A percentile compares a stretch with the other conserved stretches of the same genome.
Evolutionary conservation across 2,888 invertebrate species (phyloP).

Genomic region (Pseudanteris insignis): DNA sequence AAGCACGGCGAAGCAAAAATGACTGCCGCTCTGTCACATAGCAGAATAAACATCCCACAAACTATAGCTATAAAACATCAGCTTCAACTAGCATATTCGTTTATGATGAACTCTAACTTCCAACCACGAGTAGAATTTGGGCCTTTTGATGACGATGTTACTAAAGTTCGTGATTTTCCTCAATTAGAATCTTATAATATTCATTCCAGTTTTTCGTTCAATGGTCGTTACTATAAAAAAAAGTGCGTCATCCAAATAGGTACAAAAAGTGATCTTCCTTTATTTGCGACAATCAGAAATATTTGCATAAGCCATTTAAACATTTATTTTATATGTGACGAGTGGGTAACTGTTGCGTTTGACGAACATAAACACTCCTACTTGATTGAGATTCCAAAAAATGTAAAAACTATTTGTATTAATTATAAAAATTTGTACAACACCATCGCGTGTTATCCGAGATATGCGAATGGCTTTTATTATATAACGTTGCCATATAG

Average conservation of each 20-base stretch:
- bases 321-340: conserved; percentile 1
- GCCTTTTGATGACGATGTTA: conserved; percentile 1
- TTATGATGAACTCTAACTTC: conserved; percentile 1
- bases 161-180: conserved; percentile 4
- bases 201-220: conserved; percentile 1
- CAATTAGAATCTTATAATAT: conserved; percentile 2
- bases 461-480: conserved; percentile 3
- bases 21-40: conserved; percentile 5
- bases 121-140: conserved; percentile 2
- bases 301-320: not conserved
- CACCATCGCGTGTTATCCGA: not conserved
- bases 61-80: conserved; percentile 16
- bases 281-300: not conserved
- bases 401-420: conserved; percentile 1
- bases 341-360: conserved; percentile 2
- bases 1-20: conserved; percentile 19
- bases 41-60: conserved; percentile 12
- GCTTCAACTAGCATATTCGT: conserved; percentile 10
- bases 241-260: conserved; percentile 2
- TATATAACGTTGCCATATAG: conserved; percentile 9
- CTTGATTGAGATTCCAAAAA: not conserved
- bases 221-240: conserved; percentile 14
- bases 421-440: not conserved
- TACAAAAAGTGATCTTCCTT: conserved; percentile 3
- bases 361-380: conserved; percentile 11